Evolutionary conservation across 2,888 invertebrate species (phyloP).

Genomic region (Embidobia sp.): DNA sequence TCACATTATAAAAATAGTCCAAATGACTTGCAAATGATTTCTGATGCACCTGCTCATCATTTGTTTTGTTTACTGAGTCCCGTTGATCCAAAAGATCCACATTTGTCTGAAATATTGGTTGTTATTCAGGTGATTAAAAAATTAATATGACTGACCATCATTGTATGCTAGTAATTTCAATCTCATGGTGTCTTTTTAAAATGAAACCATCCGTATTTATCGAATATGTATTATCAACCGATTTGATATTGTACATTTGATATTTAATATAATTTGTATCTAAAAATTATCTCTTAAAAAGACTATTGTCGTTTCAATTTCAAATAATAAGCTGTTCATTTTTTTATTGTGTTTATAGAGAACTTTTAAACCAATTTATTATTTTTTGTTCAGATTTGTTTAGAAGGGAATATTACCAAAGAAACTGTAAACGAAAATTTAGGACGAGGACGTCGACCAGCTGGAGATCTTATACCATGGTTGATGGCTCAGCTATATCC

Average conservation of each 20-base stretch:
- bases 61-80: slow-evolving; percentile 97
- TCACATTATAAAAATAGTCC: slow-evolving; percentile 99
- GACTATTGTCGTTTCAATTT: too few species aligned
- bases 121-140: slow-evolving; percentile 95
- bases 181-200: too few species aligned
- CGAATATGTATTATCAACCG: too few species aligned
- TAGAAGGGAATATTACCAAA: slow-evolving; percentile 89
- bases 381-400: slow-evolving; percentile 82
- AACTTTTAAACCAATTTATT: too few species aligned
- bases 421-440: slow-evolving; percentile 89
- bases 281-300: too few species aligned
- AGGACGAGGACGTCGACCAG: slow-evolving; percentile 93
- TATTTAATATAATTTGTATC: too few species aligned
- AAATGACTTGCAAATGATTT: slow-evolving; percentile 98
- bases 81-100: slow-evolving; percentile 86
- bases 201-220: too few species aligned
- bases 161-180: too few species aligned
- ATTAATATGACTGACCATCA: too few species aligned
- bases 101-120: slow-evolving; percentile 94
- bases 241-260: too few species aligned
- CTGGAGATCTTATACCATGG: slow-evolving; percentile 99
- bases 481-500: slow-evolving; percentile 96
- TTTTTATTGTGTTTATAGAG: too few species aligned
- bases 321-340: too few species aligned
- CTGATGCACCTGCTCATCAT: slow-evolving; percentile 99